Evolutionary conservation across 2,888 invertebrate species (phyloP).

Genomic region (Leptinotarsa peninsularis): DNA sequence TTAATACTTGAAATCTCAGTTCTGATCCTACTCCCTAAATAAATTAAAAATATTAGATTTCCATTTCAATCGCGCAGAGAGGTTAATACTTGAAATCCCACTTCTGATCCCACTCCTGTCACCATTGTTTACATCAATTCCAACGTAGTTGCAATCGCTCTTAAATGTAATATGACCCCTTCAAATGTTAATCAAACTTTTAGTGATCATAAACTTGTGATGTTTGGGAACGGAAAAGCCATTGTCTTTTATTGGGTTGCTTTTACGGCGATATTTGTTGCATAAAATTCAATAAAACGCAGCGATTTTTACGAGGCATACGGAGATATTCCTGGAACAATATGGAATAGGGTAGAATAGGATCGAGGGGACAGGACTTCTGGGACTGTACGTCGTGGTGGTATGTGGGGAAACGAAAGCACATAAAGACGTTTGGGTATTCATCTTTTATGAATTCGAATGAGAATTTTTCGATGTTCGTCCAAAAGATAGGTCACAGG

Average conservation of each 20-base stretch:
- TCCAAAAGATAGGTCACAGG: too few relatives aligned
- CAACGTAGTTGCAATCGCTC: background rate
- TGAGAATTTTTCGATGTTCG: background rate
- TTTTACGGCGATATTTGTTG: constrained; percentile 37
- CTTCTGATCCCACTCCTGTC: background rate
- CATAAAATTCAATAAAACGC: constrained; percentile 37
- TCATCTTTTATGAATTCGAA: background rate
- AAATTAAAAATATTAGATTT: background rate
- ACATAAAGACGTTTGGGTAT: background rate
- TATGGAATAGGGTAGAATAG: background rate
- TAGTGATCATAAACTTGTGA: constrained; percentile 38
- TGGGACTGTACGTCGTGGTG: background rate
- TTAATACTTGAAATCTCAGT: background rate
- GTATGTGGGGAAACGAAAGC: background rate
- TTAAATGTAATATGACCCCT: constrained; percentile 1
- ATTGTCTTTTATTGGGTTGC: constrained; percentile 38
- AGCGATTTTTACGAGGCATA: constrained; percentile 18
- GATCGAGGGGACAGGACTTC: background rate
- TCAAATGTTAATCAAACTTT: constrained; percentile 42
- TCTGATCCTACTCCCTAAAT: too few relatives aligned
- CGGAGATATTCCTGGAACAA: background rate
- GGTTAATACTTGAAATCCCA: background rate
- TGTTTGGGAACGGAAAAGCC: constrained; percentile 33
- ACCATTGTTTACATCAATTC: background rate
- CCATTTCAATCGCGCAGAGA: background rate